A percentile compares a stretch with the other conserved stretches of the same genome.
These are phyloP conservation scores for Vireo altiloquus DNA, from an alignment of 2,113 vertebrate species.

Conservation along the genomic window DNA sequence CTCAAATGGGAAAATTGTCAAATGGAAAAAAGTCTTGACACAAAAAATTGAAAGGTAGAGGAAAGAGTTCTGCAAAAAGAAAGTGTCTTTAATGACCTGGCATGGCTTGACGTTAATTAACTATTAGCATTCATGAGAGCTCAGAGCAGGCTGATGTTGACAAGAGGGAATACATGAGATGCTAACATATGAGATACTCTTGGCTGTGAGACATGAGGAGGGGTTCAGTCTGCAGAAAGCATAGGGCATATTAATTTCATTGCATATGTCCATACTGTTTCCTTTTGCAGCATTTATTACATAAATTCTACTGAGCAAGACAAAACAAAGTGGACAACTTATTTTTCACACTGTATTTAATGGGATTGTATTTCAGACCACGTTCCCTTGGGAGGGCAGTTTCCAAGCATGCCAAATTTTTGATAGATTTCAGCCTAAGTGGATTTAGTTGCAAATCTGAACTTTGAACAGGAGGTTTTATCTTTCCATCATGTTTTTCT, in stretches of 20 bases:
- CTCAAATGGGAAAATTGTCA: neutral
- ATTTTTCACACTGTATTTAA: constrained; percentile 21
- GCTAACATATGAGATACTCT: neutral
- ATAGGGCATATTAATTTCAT: neutral
- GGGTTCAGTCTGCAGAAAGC: neutral
- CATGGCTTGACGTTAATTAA: neutral
- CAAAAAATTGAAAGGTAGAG: neutral
- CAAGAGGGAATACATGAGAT: neutral
- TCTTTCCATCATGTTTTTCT: constrained; percentile 34
- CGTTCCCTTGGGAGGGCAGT: neutral
- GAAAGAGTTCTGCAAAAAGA: neutral
- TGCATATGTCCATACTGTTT: neutral
- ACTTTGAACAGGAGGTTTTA: neutral
- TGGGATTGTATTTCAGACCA: neutral
- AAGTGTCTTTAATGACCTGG: neutral
- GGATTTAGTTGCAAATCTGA: constrained; percentile 14
- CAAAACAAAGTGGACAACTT: constrained; percentile 15
- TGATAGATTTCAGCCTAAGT: constrained; percentile 19
- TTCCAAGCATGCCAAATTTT: neutral
- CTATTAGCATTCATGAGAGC: neutral
- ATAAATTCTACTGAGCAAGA: constrained; percentile 10
- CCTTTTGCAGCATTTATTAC: neutral
- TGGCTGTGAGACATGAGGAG: neutral
- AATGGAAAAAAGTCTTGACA: neutral
- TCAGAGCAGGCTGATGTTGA: neutral